A percentile compares a stretch with the other conserved stretches of the same genome.
Evolutionary conservation across 2,113 vertebrate species (phyloP).

Genomic region (Ardeotis arabs): DNA sequence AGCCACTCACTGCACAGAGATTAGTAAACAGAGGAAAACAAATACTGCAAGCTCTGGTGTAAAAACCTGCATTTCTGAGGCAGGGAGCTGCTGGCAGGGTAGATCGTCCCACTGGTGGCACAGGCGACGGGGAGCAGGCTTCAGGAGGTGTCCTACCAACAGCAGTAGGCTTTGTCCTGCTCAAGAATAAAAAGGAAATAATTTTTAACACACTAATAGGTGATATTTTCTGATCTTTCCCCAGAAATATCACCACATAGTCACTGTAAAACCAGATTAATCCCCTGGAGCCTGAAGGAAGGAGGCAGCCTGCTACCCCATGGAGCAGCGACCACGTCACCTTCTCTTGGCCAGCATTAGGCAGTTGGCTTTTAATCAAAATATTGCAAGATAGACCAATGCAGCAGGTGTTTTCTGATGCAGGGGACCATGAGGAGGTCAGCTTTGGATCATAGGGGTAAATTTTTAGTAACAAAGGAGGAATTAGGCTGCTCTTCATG

Average conservation of each 20-base stretch:
- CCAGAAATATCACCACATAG: background rate
- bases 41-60: background rate
- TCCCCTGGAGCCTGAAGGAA: background rate
- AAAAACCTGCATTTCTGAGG: background rate
- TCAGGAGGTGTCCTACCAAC: background rate
- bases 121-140: background rate
- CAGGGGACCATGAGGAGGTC: background rate
- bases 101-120: background rate
- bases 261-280: background rate
- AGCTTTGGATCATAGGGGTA: background rate
- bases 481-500: background rate
- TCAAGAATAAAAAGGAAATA: background rate
- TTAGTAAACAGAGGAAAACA: background rate
- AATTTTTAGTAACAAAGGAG: background rate
- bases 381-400: background rate
- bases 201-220: background rate
- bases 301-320: background rate
- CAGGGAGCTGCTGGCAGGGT: background rate
- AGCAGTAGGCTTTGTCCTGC: background rate
- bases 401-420: background rate
- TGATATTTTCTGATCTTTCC: background rate
- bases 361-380: background rate
- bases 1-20: background rate
- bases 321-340: rapidly evolving
- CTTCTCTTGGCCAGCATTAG: background rate